A percentile compares a stretch with the other conserved stretches of the same genome.
These are phyloP conservation scores for Apeira syringaria DNA, from an alignment of 2,888 invertebrate species.

Conservation along the genomic window DNA sequence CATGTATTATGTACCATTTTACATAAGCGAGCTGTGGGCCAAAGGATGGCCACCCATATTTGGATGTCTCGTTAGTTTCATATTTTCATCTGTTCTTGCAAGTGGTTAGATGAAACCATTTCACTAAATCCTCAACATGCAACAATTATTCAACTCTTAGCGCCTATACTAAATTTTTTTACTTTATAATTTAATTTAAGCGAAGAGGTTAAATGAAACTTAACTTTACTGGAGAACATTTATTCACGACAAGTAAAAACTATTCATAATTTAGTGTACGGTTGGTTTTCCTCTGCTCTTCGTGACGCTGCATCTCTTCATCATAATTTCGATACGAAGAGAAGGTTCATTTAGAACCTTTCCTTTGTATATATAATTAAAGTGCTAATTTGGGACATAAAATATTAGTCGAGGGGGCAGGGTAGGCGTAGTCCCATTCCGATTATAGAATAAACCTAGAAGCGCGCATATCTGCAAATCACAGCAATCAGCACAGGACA, in stretches of 20 bases:
- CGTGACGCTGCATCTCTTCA: conserved; percentile 42
- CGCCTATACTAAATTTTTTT: no score
- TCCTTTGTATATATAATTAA: conserved; percentile 24
- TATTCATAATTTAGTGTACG: conserved; percentile 51
- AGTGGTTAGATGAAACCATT: no score
- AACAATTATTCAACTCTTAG: no score
- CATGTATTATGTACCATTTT: no score
- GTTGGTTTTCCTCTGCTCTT: conserved; percentile 28
- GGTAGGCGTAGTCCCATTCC: conserved; percentile 51
- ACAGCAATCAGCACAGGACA: conserved; percentile 79
- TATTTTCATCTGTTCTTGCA: no score
- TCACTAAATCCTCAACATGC: no score
- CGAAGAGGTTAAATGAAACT: conserved; percentile 17
- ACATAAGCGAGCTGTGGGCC: no score
- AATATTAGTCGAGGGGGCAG: conserved; percentile 43
- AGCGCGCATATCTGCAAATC: conserved; percentile 72
- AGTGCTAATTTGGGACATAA: conserved; percentile 30
- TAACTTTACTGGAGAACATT: conserved; percentile 37
- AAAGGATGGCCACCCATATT: no score
- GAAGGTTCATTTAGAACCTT: conserved; percentile 23
- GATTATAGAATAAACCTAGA: conserved; percentile 65
- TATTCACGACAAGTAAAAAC: conserved; percentile 52
- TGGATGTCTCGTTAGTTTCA: no score
- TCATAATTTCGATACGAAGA: conserved; percentile 23
- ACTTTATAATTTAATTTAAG: no score